Evolutionary conservation across 1,140 invertebrate species (phyloP), one percentile per base, ranked within the genome.

Genomic region (Drosophila nannoptera): DNA sequence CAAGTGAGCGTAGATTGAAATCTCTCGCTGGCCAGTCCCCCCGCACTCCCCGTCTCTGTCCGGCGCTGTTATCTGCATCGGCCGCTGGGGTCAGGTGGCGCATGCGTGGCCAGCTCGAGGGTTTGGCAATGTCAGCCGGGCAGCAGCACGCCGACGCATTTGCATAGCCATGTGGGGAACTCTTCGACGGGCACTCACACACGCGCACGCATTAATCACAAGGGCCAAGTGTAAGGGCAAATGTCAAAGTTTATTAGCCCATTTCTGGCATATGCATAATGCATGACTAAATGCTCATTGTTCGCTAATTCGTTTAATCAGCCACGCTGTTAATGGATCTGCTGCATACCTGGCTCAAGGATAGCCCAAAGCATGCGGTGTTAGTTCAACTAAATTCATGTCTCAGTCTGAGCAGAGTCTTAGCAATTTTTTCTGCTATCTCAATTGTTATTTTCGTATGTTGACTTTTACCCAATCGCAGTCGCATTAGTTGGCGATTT

Each of bases 81-180:
- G 46, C 56, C 42, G 68, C 36, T 61, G 68, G 42, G 46, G 55
- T 53, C 58, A 43, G 12, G 40, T 43, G 42, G 9, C 66, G 33
- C 42, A 49, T 38, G 59, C 59, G 66, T 36, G 16, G 63, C 62
- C 56, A 67, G 65, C 45, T 48, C 50, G 59, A 60, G 56, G 75
- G 81, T 77, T 84, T 86, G 73, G 80, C 81, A 83, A 83, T 83
- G 80, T 80, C 80, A 70, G 80, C 65, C 76, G 80, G 73, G 40
- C 46, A 63, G 6, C 6, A 32, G 63, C 68, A 75, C 75, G 72
- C 73, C 76, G 73, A 84, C 76, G 42, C 63, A 81, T 78, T 67
- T 60, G 58, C 76, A 83, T 77, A 45, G 11, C n/a, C 14, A 16
- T n/a, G n/a, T n/a, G n/a, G n/a, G n/a, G n/a, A n/a, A n/a, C n/a